A percentile compares a stretch with the other conserved stretches of the same genome.
Conservation (phyloP, 2,797 vertebrate species). For the Myoxocephalus aenaeus region DNA sequence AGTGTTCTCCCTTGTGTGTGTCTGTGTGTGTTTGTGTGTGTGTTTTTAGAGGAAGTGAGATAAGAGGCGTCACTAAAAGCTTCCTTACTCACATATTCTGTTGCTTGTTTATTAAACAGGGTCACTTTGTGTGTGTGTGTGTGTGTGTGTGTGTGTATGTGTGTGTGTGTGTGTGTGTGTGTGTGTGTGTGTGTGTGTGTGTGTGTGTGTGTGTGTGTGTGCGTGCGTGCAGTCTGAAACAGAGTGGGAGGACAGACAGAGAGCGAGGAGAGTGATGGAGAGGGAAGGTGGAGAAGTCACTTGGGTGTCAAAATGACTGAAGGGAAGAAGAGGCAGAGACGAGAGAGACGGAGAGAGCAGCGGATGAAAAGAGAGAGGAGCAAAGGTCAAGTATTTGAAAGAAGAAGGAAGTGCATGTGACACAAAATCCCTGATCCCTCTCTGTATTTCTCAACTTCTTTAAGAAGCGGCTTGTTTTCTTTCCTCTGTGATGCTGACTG, state of each 20-base stretch:
- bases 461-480: constrained; percentile 33
- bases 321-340: constrained; percentile 56
- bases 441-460: constrained; percentile 51
- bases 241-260: constrained; percentile 26
- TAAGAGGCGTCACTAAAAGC: constrained; percentile 74
- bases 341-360: constrained; percentile 31
- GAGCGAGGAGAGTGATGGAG: constrained; percentile 48
- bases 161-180: constrained; percentile 4
- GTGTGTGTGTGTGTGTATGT: background rate
- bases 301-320: constrained; percentile 57
- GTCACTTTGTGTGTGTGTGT: constrained; percentile 14
- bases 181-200: constrained; percentile 5
- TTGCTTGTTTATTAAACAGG: constrained; percentile 72
- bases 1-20: constrained; percentile 28
- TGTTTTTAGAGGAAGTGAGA: constrained; percentile 65
- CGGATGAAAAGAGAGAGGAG: constrained; percentile 44
- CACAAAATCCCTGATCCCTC: constrained; percentile 44
- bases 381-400: constrained; percentile 66
- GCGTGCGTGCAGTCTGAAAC: constrained; percentile 6
- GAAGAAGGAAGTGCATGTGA: constrained; percentile 55
- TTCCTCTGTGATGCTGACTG: constrained; percentile 24
- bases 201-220: constrained; percentile 1
- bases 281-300: constrained; percentile 49
- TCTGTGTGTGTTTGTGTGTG: constrained; percentile 1
- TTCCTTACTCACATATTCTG: constrained; percentile 56